phyloP scores from a whole-genome alignment of 2,888 invertebrate species.

The Pimpla rufipes region DNA sequence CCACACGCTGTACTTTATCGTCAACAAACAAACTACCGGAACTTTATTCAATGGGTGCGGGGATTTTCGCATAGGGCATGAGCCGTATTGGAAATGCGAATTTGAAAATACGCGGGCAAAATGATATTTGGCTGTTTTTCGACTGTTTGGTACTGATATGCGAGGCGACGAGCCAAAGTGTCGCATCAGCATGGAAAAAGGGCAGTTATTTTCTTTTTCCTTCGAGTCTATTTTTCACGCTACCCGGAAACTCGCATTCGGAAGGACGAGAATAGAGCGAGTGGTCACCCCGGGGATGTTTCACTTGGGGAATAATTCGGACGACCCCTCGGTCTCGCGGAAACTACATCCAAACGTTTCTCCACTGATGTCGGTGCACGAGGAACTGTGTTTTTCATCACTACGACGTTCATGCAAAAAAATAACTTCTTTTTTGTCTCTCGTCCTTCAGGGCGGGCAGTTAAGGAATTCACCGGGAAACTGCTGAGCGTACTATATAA shows the following conservation, averaged over 20 bases:
- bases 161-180: not conserved
- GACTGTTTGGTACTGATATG: not conserved
- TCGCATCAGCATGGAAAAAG: constrained; percentile 25
- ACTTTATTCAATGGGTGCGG: constrained; percentile 12
- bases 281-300: constrained; percentile 55
- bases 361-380: constrained; percentile 2
- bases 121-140: not conserved
- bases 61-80: constrained; percentile 35
- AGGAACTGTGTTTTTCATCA: constrained; percentile 31
- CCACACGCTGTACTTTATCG: constrained; percentile 12
- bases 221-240: constrained; percentile 10
- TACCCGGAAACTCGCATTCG: constrained; percentile 60
- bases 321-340: constrained; percentile 41
- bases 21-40: constrained; percentile 10
- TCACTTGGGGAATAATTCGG: constrained; percentile 73
- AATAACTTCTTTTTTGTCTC: not conserved
- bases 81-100: not conserved
- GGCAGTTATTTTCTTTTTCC: constrained; percentile 16
- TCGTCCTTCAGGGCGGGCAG: not conserved
- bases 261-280: constrained; percentile 1
- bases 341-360: constrained; percentile 41
- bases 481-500: constrained; percentile 17
- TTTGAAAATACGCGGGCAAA: not conserved
- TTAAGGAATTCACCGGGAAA: constrained; percentile 19
- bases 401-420: constrained; percentile 11